Base-by-base conservation (phyloP, 2,888 invertebrate species). In the Apamea monoglypha region DNA sequence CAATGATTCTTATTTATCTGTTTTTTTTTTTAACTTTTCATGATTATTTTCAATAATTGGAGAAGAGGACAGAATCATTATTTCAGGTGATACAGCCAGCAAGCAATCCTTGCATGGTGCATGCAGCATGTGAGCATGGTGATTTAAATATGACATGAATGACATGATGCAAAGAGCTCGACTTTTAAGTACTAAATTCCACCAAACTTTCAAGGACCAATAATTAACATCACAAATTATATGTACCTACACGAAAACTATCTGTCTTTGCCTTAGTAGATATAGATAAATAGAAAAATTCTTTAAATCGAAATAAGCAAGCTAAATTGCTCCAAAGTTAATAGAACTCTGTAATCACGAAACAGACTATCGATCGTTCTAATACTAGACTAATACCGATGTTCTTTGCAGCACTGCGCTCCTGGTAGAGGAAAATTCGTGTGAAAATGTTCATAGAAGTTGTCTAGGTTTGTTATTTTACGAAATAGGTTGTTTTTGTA, bases 361-460 rank as follows among this genome's bases (percentile, higher is more conserved):
- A 63, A 53, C 66, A 32, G 72, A 47, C 69, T 77, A 83, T 83
- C 69, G 68, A 86, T 77, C 68, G 64, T 73, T 83, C 69, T 78
- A 82, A 85, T 78, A 76, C 76, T 66, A 47, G 44, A 68, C 61
- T 69, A 80, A 74, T 67, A 85, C 63, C 36, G 47, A 81, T 63
- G 76, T 79, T 82, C 79, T 47, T 85, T 50, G 61, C 59, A 61
- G 47, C 36, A 40, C 86, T 85, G 85, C 76, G 69, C 80, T 67
- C 85, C 85, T 77, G 68, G 85, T 85, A 80, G 70, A 79, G 80
- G 86, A 86, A 85, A 85, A 85, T 77, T 80, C 53, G 83, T 67
- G 75, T 80, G 85, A 83, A 85, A 85, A 86, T 86, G 83, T 83
- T 76, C 66, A 63, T 80, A 74, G 83, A 66, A 73, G 84, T 82